Base-by-base conservation (phyloP, 2,113 vertebrate species). In the Agapornis roseicollis region DNA sequence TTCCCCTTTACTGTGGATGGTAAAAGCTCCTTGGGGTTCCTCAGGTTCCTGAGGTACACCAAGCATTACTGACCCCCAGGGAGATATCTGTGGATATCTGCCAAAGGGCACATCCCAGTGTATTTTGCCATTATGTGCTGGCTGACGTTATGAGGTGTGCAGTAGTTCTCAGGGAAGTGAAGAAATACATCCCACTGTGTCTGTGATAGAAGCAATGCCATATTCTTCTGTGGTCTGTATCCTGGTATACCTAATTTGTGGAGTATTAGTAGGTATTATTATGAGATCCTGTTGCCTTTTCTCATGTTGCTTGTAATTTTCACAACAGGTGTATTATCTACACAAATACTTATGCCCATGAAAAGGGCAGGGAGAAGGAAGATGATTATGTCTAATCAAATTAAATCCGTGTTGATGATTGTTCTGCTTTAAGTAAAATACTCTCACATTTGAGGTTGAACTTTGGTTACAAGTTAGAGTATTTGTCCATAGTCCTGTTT, bases 91-190 rank as follows among this genome's bases (percentile, higher is more conserved):
- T 17, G 52, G 35, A 10, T 13, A 3, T 37, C 29, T 68, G 46
- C 41, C 71, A 37, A 44, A 23, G 2, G 76, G 24, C 4, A 5
- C 4, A 4, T 33, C 9, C 42, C 20, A 23, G 1, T 5, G 29
- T 8, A 33, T 9, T 6, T 53, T 47, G 41, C 33, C 2, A 0
- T 3, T n/a, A 4, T 3, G 18, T 5, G 2, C 7, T 63, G 39
- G 10, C 17, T 35, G 42, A 1, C 16, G 8, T 50, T 1, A 1
- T 47, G 23, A 63, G 29, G 12, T 5, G 3, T 6, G 6, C 12
- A 24, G 31, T 1, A 27, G 14, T 41, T 79, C 25, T 35, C 15
- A 37, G 27, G 11, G 23, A 58, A 46, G 28, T 6, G 15, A 41
- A 68, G 27, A 46, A 82, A 35, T 17, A 10, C 24, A 55, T 17